Conservation (phyloP, 2,797 vertebrate species). For the Eidolon dupreanum region DNA sequence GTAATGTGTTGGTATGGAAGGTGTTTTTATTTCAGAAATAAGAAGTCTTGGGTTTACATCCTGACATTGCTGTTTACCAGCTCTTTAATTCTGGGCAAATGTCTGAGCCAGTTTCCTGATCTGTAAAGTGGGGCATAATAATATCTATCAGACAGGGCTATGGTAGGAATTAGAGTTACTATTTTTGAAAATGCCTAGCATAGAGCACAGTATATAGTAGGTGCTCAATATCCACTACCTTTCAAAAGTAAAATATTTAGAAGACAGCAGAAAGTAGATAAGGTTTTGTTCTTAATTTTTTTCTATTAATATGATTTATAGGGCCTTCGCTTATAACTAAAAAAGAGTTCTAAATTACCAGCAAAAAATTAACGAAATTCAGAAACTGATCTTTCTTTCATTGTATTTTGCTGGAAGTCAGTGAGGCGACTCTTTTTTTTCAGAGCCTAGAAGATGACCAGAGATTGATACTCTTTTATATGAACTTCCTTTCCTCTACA, state of each 20-base stretch:
- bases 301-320: neutral
- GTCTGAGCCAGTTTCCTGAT: neutral
- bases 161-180: neutral
- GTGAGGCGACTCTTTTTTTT: neutral
- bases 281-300: slow-evolving; percentile 39
- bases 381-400: neutral
- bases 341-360: neutral
- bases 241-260: neutral
- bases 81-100: neutral
- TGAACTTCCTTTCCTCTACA: neutral
- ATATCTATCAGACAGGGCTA: neutral
- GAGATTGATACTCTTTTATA: neutral
- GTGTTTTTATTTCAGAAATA: neutral
- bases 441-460: neutral
- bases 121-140: neutral
- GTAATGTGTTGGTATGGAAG: neutral
- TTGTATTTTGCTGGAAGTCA: neutral
- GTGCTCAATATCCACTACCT: neutral
- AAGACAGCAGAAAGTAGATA: neutral
- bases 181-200: neutral
- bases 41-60: neutral
- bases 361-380: neutral
- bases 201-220: neutral
- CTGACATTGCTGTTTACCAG: neutral
- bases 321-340: neutral